Evolutionary conservation across 2,113 vertebrate genomes (phyloP), one percentile per base, ranked within the genome.

Genomic region (Saguinus midas): DNA sequence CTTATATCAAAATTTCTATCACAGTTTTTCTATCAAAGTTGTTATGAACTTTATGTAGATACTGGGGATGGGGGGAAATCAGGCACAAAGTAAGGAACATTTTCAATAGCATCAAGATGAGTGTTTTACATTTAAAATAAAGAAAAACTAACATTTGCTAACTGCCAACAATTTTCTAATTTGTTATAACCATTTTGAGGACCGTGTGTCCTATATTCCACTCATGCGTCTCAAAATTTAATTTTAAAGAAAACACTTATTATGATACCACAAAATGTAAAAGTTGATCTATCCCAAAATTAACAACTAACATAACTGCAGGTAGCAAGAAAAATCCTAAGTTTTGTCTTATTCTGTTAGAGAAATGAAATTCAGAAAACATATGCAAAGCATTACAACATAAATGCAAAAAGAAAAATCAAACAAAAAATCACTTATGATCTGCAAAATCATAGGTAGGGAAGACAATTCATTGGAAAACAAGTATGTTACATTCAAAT

Each of bases 231-330:
- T 68, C 32, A 50, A 12, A 27, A 52, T 75, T 52, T 78, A 35
- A 78, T 92, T 86, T 91, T 87, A 75, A 93, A 86, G 57, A 91
- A 84, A 96, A 64, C 4, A 64, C 27, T 64, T 48, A 40, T 79
- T 58, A 66, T 52, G 18, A 82, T 52, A 40, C 52, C 25, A 79
- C 66, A 91, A 78, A 80, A 75, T 50, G 5, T 82, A 52, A 57
- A 91, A 61, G 18, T 45, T 93, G 50, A 82, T 4, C 17, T 43
- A 57, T 20, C 1, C 52, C 40, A 3, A 92, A 37, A 84, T 79
- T 86, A 83, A 73, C 68, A 73, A 23, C 37, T 37, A 87, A 45
- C 80, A 50, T 82, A n/a, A 87, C 12, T 85, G 84, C 61, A 76
- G 7, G 1, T 48, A 16, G 17, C 32, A 66, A 82, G 40, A 95